These are phyloP conservation scores for Porites lutea DNA, from an alignment of 64 coral and sea anemone genomes.

Conservation along the genomic window DNA sequence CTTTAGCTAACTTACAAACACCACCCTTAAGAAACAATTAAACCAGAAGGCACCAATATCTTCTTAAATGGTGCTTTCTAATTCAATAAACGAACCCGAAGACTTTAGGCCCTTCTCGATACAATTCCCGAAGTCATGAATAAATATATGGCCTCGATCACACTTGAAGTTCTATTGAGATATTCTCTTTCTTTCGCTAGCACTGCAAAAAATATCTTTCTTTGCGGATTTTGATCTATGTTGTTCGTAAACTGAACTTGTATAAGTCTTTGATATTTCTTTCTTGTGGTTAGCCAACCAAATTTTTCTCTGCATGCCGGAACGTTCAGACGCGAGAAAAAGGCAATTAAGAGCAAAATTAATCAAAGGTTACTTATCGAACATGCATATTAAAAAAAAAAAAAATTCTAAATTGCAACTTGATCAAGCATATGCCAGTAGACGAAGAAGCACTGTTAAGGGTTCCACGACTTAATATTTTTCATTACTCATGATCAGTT, in stretches of 20 bases:
- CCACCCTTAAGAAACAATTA: not conserved
- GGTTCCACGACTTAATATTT: no score
- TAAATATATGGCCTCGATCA: not conserved
- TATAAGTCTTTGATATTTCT: not conserved
- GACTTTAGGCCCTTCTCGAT: not conserved
- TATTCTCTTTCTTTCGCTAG: not conserved
- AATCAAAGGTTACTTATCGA: no score
- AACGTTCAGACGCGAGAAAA: no score
- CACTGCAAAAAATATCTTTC: not conserved
- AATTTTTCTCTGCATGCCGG: no score
- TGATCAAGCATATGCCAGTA: no score
- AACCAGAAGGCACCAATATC: slow-evolving; percentile 17
- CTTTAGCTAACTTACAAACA: not conserved
- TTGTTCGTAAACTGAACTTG: not conserved
- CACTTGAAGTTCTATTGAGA: not conserved
- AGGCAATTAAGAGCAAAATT: no score
- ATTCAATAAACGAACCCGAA: slow-evolving; percentile 1
- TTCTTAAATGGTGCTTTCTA: slow-evolving; percentile 5
- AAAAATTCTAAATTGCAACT: no score
- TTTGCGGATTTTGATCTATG: not conserved
- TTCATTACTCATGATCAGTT: no score
- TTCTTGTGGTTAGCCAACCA: not conserved
- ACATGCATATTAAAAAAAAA: no score
- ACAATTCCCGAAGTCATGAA: not conserved
- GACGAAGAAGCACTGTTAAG: no score